Evolutionary conservation across 2,888 invertebrate genomes (phyloP).

Genomic region (Drosophila aldrichi): DNA sequence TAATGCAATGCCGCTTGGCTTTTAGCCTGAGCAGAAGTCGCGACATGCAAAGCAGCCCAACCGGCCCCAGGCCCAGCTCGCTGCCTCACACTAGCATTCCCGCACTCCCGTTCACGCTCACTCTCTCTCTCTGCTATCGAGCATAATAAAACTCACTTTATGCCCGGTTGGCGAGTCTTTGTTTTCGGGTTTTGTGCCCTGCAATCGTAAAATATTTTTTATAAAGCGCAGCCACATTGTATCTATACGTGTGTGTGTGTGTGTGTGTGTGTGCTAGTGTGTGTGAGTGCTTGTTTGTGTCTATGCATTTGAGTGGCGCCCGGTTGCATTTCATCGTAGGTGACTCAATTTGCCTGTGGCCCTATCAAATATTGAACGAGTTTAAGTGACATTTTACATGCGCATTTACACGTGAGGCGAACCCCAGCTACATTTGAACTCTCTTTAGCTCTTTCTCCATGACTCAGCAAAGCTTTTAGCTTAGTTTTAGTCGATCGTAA

Average conservation of each 20-base stretch:
- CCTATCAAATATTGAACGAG: slow-evolving; percentile 68
- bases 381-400: slow-evolving; percentile 74
- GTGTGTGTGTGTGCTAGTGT: neutral
- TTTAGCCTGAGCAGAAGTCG: slow-evolving; percentile 15
- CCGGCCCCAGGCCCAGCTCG: neutral
- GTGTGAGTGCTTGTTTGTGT: slow-evolving; percentile 4
- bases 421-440: slow-evolving; percentile 25
- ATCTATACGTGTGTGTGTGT: slow-evolving; percentile 7
- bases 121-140: slow-evolving; percentile 34
- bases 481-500: slow-evolving; percentile 57
- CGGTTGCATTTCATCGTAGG: slow-evolving; percentile 66
- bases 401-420: slow-evolving; percentile 53
- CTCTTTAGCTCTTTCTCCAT: slow-evolving; percentile 15
- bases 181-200: slow-evolving; percentile 41
- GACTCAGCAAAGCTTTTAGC: slow-evolving; percentile 58
- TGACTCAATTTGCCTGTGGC: slow-evolving; percentile 66
- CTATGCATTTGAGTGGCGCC: slow-evolving; percentile 33
- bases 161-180: slow-evolving; percentile 61
- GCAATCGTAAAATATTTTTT: slow-evolving; percentile 75
- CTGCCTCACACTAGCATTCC: slow-evolving; percentile 11
- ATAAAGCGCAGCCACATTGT: slow-evolving; percentile 56
- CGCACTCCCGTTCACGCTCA: slow-evolving; percentile 12
- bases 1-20: slow-evolving; percentile 61
- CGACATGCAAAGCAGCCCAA: slow-evolving; percentile 59
- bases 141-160: slow-evolving; percentile 74